Evolutionary conservation across 2,113 vertebrate genomes (phyloP), one percentile per base, ranked within the genome.

Genomic region (Cavia porcellus): DNA sequence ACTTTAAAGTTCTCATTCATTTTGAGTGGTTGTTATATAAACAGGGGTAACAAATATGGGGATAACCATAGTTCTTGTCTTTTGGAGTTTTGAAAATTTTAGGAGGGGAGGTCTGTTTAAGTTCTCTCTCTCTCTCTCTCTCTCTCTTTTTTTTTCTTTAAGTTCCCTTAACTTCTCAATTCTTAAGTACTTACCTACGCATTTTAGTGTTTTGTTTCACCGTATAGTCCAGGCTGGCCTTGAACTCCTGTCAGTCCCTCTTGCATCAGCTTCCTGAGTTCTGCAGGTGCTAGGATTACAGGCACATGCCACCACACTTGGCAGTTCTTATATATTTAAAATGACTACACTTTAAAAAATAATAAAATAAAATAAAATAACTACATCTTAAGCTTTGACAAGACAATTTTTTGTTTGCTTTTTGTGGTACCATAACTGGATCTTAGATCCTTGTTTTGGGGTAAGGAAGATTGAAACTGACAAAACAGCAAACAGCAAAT

Each of bases 11-110:
- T 89, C n/a, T 89, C 11, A 59, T 92, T 89, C 61, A 45, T 87
- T 96, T 95, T 79, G 32, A 82, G 2, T 82, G 84, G n/a, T 77
- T 93, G 86, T 77, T 93, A 86, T 13, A 3, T 95, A 95, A 92
- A 61, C 82, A 12, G 84, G 45, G 86, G 22, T 89, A 94, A 93
- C 52, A 88, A 92, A 52, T 59, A 96, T 35, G 64, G 32, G 28
- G 70, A 59, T 17, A 68, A 28, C 72, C 35, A 1, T 93, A 59
- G 96, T 90, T 94, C 22, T 55, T 95, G 68, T 50, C 32, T 92
- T 25, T 19, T 93, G 30, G 66, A 89, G n/a, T 77, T 93, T 86
- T 57, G 80, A 86, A 95, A 93, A 59, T 32, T 96, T 5, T 42
- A 1, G 4, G 7, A 62, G 25, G 35, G 22, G 38, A n/a, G 35